Base-by-base conservation (phyloP, 2,113 vertebrate species). In the Cynopterus brachyotis region DNA sequence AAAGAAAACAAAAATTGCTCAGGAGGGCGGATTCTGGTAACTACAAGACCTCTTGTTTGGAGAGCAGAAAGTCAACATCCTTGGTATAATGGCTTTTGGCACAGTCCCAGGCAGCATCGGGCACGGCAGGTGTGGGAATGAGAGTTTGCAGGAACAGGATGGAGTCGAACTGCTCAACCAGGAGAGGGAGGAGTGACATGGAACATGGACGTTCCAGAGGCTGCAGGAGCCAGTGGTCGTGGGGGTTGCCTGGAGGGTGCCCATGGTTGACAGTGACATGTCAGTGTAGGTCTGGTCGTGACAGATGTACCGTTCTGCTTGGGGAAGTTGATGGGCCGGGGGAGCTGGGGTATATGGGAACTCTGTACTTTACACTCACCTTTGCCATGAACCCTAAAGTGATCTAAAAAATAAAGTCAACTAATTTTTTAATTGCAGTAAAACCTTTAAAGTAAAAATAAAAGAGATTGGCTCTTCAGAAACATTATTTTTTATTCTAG, bases 61-160 rank as follows among this genome's bases (percentile, higher is more conserved):
- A 76, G 35, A 93, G 45, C 50, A 40, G 24, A 80, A 91, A 91
- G 95, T 91, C 86, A 66, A 70, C 82, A 91, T 69, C 81, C 96
- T 85, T 45, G 20, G 45, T 6, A 0, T 45, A 26, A 42, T 28
- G 86, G 76, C 42, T 88, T 69, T 62, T 32, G 94, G 85, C 75
- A 82, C 72, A 87, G 62, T 35, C 6, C 32, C 7, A 9, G 62
- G 73, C 5, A 30, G 42, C 7, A 9, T 4, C 40, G 0, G 69
- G 26, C 16, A 5, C 19, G 19, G 3, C 16, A 35, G 69, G 55
- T 26, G 19, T 13, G 16, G 20, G 13, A 9, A 5, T 0, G 4
- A 42, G 30, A 35, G 15, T 22, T 32, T 13, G 4, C 67, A 28
- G 28, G 28, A 35, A 12, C 17, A 2, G 59, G 76, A 22, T 0